A percentile compares a stretch with the other conserved stretches of the same genome.
phyloP scores from a whole-genome alignment of 2,113 vertebrate genomes.

The Amphilophus citrinellus region DNA sequence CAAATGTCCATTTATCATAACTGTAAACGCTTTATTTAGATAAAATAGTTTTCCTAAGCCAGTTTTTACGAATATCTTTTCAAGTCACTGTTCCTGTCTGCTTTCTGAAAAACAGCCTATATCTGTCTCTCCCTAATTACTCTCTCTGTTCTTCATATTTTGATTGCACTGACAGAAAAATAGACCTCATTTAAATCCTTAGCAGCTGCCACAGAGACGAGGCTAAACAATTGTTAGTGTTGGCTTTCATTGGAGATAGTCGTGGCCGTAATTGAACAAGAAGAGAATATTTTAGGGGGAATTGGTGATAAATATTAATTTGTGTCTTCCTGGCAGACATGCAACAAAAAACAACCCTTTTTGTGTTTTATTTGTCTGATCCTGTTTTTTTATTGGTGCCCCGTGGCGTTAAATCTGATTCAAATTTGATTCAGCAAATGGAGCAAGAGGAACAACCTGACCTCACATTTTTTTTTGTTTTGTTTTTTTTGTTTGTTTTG shows the following conservation, averaged over 20 bases:
- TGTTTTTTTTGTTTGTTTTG: no score
- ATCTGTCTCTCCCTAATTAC: neutral
- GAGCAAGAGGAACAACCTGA: neutral
- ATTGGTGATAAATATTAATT: constrained; percentile 13
- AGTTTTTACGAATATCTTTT: neutral
- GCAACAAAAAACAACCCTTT: neutral
- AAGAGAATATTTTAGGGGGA: neutral
- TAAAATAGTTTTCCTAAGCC: neutral
- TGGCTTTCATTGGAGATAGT: neutral
- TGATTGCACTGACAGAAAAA: neutral
- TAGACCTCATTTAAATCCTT: neutral
- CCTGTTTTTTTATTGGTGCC: neutral
- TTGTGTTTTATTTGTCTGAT: neutral
- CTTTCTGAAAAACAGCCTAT: neutral
- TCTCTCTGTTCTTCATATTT: neutral
- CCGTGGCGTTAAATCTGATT: constrained; percentile 15
- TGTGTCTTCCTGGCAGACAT: neutral
- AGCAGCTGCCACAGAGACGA: neutral
- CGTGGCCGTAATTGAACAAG: neutral
- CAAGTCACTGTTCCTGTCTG: neutral
- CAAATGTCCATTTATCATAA: neutral
- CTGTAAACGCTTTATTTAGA: neutral
- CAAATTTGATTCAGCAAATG: constrained; percentile 17
- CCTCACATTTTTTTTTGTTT: neutral
- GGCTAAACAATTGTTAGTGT: neutral